Evolutionary conservation across 2,113 vertebrate species (phyloP), one percentile per base, ranked within the genome.

Genomic region (Pao palembangensis): DNA sequence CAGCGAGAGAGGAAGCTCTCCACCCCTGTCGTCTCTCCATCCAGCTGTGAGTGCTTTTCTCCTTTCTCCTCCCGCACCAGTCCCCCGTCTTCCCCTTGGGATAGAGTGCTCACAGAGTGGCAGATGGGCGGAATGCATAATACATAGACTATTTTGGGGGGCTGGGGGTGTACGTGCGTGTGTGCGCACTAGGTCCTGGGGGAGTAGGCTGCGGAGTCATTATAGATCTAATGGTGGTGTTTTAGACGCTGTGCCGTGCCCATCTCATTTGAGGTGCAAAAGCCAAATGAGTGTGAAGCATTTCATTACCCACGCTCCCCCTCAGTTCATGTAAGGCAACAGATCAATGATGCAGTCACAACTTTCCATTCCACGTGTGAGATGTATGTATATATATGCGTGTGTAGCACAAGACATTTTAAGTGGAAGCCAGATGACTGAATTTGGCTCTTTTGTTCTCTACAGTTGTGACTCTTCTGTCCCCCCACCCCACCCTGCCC

Each of bases 101-200:
- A 90, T 81, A 77, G 61, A 86, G 80, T 61, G 85, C 80, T 88
- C 80, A 85, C 78, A 82, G 83, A 78, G 79, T 81, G 80, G 86
- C 90, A 91, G 91, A 91, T 91, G 90, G 89, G 88, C 86, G 86
- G 89, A 89, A 92, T 92, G 88, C 88, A 90, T 92, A 87, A 92
- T 92, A 88, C 85, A 92, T 89, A 69, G 83, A 83, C 67, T 77
- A 68, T 77, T 82, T 79, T 16, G 70, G 82, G 70, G 78, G 80
- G 86, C 66, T 77, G 76, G 77, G 68, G 57, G 64, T 56, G 34
- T 67, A 60, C 23, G 57, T 51, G 66, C 52, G 62, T 51, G 68
- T 49, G 20, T 66, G 51, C 44, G 41, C 47, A 51, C 58, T 62
- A 19, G 58, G 55, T 88, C 85, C 75, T 44, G 25, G 21, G 88